These are phyloP conservation scores for Micromys minutus DNA, from an alignment of 2,113 vertebrate species.

Conservation along the genomic window DNA sequence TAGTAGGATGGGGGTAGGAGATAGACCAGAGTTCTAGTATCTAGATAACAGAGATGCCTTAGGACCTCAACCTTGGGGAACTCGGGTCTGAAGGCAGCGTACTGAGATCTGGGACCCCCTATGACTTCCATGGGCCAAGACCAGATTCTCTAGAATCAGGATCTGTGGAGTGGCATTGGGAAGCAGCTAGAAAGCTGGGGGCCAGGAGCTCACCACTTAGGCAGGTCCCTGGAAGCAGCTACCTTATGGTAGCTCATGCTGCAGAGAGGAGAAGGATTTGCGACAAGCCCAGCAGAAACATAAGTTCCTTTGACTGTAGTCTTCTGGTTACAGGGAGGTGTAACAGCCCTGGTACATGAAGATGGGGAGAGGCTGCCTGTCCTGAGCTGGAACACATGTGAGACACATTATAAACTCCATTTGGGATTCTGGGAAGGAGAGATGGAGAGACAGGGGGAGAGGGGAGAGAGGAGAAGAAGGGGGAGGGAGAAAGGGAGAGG, in stretches of 20 bases:
- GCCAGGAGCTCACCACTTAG: background rate
- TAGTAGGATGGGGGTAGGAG: background rate
- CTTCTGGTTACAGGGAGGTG: background rate
- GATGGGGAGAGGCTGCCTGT: background rate
- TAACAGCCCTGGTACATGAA: slow-evolving; percentile 27
- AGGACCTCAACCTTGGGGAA: background rate
- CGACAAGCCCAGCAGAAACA: background rate
- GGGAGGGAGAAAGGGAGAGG: background rate
- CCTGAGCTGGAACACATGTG: slow-evolving; percentile 16
- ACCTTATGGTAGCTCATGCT: background rate
- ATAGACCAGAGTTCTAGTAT: background rate
- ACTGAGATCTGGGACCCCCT: background rate
- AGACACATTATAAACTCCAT: slow-evolving; percentile 12
- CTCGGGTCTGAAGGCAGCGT: background rate
- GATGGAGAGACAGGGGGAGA: background rate
- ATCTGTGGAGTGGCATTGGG: background rate
- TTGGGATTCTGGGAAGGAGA: background rate
- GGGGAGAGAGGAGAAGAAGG: accelerated
- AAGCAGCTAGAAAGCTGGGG: background rate
- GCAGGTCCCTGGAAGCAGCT: background rate
- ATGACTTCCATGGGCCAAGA: background rate
- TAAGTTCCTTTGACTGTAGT: background rate
- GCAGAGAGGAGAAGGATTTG: background rate
- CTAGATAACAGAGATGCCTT: background rate
- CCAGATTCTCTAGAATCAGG: background rate